Base-by-base conservation (phyloP, 2,113 vertebrate genomes). In the Suricata suricatta region DNA sequence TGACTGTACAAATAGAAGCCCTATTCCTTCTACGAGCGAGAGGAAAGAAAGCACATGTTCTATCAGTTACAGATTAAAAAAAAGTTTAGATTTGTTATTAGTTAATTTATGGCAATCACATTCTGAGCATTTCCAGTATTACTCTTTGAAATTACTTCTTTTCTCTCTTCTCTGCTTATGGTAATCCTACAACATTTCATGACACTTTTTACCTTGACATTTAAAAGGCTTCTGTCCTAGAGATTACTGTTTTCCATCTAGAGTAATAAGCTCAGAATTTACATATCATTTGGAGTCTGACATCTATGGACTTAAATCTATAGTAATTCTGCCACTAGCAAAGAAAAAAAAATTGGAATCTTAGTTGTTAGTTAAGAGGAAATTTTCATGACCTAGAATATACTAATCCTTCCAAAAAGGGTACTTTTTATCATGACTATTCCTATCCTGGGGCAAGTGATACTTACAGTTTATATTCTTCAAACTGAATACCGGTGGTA, bases 201-300 rank as follows among this genome's bases (percentile, higher is more conserved):
- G 90, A 74, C 7, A 41, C 8, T 64, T 93, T 86, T 83, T 79
- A 66, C 90, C 15, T 44, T 96, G 77, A 90, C 33, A 90, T 80
- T 77, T 41, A 38, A 68, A 89, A 84, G 10, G 13, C 2, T 74
- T 79, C 44, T 84, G 3, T 90, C 15, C 13, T 63, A 83, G 33
- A 94, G 21, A 84, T 66, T 84, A 47, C 47, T 90, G 25, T 81
- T 94, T 68, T 88, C 12, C 21, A 85, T 93, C 29, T 21, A 77
- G 16, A 33, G 14, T 81, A 88, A 92, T 94, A 71, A 69, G 80
- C 27, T 74, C 76, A 35, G 87, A 93, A 71, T 84, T n/a, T n/a
- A 15, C 29, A 71, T 76, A 92, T 6, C 15, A 71, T 86, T 93
- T 77, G 7, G 54, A 88, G 5, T n/a, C 17, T 94, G 54, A 88